Percentiles rank a stretch among this genome's conserved stretches.
phyloP scores from a whole-genome alignment of 2,113 vertebrate species.

The Casuarius casuarius region DNA sequence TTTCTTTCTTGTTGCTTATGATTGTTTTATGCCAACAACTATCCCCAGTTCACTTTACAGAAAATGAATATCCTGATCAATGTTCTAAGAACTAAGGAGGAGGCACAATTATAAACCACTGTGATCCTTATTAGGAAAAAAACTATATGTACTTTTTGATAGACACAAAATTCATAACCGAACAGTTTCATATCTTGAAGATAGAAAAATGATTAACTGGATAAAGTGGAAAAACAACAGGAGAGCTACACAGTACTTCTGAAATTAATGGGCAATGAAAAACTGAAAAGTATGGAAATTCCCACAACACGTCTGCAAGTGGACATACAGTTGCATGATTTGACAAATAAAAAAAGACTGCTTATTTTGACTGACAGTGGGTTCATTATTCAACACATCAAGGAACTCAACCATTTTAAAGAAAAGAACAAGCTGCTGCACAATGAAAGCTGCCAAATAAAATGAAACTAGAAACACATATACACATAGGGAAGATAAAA shows the following conservation, averaged over 20 bases:
- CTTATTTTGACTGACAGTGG: background rate
- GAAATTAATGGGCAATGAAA: background rate
- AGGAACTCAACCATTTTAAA: background rate
- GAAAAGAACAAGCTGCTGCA: background rate
- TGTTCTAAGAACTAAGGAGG: background rate
- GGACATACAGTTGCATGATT: background rate
- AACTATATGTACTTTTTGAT: background rate
- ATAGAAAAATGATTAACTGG: background rate
- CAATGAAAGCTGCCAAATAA: background rate
- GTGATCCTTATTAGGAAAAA: background rate
- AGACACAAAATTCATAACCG: background rate
- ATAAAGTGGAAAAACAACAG: background rate
- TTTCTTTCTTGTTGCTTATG: background rate
- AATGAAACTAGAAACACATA: background rate
- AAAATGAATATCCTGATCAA: background rate
- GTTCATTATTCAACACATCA: background rate
- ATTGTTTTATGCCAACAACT: background rate
- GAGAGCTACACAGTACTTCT: background rate
- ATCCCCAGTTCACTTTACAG: background rate
- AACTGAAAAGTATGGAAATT: background rate
- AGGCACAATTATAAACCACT: background rate
- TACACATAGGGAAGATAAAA: background rate
- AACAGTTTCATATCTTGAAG: background rate
- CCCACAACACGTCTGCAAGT: background rate
- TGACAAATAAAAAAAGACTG: background rate